phyloP scores from a whole-genome alignment of 2,113 vertebrate species.

The Perccottus glenii region DNA sequence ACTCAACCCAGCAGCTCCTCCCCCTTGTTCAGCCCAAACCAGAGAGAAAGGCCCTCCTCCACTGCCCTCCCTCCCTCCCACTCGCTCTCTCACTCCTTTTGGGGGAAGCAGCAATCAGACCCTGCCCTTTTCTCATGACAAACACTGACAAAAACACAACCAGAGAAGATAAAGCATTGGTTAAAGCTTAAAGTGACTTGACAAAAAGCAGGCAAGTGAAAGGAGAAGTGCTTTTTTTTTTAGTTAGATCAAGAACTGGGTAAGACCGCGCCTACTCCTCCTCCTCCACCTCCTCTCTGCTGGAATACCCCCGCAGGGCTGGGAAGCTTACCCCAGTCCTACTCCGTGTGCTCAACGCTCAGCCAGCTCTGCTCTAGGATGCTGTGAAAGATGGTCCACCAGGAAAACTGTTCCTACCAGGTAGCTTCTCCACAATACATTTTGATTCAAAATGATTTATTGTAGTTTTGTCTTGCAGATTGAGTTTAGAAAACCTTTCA shows the following conservation, averaged over 20 bases:
- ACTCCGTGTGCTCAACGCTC: constrained; percentile 42
- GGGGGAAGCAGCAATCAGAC: constrained; percentile 75
- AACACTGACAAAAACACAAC: constrained; percentile 62
- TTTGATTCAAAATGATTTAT: background rate
- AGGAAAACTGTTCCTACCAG: constrained; percentile 94
- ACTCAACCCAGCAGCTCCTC: constrained; percentile 53
- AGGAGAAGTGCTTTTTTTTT: constrained; percentile 50
- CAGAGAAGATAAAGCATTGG: constrained; percentile 16
- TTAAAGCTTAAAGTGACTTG: constrained; percentile 52
- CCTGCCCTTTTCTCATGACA: constrained; percentile 58
- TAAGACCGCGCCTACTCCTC: constrained; percentile 45
- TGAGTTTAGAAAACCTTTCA: background rate
- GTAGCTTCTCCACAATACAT: constrained; percentile 67
- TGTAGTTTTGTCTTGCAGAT: background rate
- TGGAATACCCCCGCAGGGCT: constrained; percentile 71
- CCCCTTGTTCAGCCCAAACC: constrained; percentile 51
- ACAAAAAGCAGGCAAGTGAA: constrained; percentile 53
- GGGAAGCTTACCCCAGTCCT: constrained; percentile 58
- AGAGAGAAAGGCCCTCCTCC: constrained; percentile 61
- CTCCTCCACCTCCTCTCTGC: constrained; percentile 16
- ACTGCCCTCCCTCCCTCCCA: constrained; percentile 51
- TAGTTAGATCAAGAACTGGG: constrained; percentile 60
- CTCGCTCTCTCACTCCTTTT: constrained; percentile 54
- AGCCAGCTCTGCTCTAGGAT: constrained; percentile 83
- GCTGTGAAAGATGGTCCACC: constrained; percentile 93